phyloP scores from a whole-genome alignment of 23 tunicate species.

The Diplosoma virens region DNA sequence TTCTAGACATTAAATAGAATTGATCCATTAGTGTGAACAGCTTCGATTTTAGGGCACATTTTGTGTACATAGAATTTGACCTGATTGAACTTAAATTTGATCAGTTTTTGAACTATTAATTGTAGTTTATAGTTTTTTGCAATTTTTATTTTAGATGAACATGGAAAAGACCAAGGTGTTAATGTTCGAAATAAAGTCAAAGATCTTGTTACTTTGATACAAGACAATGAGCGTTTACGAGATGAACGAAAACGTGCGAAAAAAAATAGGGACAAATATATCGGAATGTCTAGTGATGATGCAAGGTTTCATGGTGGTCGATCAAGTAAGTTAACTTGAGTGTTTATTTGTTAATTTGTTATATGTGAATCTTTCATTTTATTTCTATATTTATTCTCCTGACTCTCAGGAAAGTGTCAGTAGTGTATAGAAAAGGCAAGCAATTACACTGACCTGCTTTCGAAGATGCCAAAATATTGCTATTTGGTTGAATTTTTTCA shows the following conservation, averaged over 20 bases:
- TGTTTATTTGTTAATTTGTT: too few relatives aligned
- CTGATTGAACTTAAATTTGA: too few relatives aligned
- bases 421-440: not conserved
- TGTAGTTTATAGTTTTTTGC: not conserved
- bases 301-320: constrained; percentile 46
- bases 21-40: not conserved
- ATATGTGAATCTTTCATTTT: too few relatives aligned
- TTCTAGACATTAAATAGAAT: not conserved
- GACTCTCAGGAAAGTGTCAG: too few relatives aligned
- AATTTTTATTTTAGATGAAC: constrained; percentile 53
- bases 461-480: too few relatives aligned
- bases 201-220: constrained; percentile 67
- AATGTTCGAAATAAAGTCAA: constrained; percentile 92
- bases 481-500: too few relatives aligned
- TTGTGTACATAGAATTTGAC: too few relatives aligned
- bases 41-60: too few relatives aligned
- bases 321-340: constrained; percentile 16
- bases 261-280: constrained; percentile 89
- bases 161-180: constrained; percentile 92
- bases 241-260: constrained; percentile 93
- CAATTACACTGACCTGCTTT: not conserved
- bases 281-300: constrained; percentile 85
- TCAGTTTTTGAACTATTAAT: too few relatives aligned
- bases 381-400: too few relatives aligned
- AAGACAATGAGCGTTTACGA: constrained; percentile 77